Base-by-base conservation (phyloP, 2,888 invertebrate genomes). In the Epirrhoe alternata region DNA sequence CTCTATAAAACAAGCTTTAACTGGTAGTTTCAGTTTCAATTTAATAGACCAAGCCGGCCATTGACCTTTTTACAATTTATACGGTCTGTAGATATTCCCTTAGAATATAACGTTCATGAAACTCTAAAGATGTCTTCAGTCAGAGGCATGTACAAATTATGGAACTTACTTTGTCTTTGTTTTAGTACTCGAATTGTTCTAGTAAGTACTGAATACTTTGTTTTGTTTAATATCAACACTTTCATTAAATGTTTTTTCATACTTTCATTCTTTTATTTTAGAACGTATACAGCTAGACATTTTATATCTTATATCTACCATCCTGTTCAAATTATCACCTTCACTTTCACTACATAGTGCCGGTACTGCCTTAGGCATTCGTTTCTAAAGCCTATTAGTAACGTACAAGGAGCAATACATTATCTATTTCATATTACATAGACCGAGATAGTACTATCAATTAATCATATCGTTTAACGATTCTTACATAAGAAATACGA, bases 1-100 rank as follows among this genome's bases (percentile, higher is more conserved):
- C 61, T 61, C 61, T 58, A 35, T 38, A 50, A 58, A 35, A 57
- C n/a, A 54, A 54, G 12, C 14, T 54, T 38, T 17, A 47, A 45
- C 12, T 42, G 30, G 6, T 45, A 55, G 24, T 54, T 54, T 54
- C n/a, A 54, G 38, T 24, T 24, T 24, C 24, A 24, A 24, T 24
- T 24, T 3, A 24, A 24, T 12, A 6, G 16, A 50, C 6, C 16
- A 2, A 16, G 17, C 17, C 17, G 49, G 49, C 10, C 24, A 50
- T 10, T 50, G 49, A 50, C 49, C 49, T 50, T 12, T 12, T 12
- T 42, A 12, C 12, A 12, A 12, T 42, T 24, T 24, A 24, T 2
- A 24, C 1, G 24, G 24, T 24, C 24, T 24, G 3, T 24, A 24
- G 24, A 24, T 24, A 24, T 24, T 24, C 24, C 24, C 24, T 24